Evolutionary conservation across 2,888 invertebrate genomes (phyloP).

Genomic region (Bhutanitis thaidina): DNA sequence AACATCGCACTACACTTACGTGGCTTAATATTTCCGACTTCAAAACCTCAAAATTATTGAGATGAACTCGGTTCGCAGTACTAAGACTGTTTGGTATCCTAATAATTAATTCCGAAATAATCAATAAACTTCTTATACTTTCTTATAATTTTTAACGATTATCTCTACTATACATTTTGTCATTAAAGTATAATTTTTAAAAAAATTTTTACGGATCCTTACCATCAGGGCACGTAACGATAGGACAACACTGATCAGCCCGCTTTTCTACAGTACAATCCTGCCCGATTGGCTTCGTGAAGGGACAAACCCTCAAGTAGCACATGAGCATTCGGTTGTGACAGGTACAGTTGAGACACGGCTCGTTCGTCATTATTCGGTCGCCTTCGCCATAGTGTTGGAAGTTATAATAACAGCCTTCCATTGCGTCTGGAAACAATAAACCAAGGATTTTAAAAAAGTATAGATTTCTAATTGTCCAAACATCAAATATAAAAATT

Average conservation of each 20-base stretch:
- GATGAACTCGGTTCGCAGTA: too few relatives aligned
- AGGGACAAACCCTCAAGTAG: constrained; percentile 95
- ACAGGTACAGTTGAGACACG: constrained; percentile 97
- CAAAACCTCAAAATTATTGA: too few relatives aligned
- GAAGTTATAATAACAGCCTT: constrained; percentile 96
- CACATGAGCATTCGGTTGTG: constrained; percentile 98
- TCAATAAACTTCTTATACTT: too few relatives aligned
- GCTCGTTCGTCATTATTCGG: constrained; percentile 95
- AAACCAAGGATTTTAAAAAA: constrained; percentile 9
- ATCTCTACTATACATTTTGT: too few relatives aligned
- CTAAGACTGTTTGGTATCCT: too few relatives aligned
- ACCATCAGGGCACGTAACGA: constrained; percentile 96
- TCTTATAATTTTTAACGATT: too few relatives aligned
- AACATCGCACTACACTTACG: too few relatives aligned
- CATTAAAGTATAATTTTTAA: neutral
- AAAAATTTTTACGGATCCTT: constrained; percentile 35
- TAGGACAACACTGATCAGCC: constrained; percentile 95
- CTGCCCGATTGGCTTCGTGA: constrained; percentile 95
- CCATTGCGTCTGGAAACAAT: constrained; percentile 72
- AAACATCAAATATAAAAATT: neutral
- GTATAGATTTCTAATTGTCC: too few relatives aligned
- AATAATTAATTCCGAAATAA: too few relatives aligned
- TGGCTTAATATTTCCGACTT: too few relatives aligned
- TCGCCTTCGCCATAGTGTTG: constrained; percentile 96
- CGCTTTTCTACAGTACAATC: constrained; percentile 94